Conservation (phyloP, 1,140 invertebrate species). For the Dendroctonus ponderosae region DNA sequence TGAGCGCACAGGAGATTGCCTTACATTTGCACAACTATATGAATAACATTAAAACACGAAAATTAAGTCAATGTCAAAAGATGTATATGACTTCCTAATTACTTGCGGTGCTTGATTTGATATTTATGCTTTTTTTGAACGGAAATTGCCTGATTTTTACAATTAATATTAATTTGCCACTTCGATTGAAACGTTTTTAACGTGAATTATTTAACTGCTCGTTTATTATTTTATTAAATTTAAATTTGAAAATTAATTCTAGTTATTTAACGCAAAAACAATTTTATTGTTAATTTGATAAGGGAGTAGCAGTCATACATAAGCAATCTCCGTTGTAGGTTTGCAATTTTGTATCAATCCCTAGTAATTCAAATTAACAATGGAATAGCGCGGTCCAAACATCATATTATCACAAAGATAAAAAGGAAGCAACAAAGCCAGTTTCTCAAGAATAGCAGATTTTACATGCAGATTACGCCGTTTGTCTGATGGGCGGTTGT, state of each 20-base stretch:
- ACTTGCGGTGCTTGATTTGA: not conserved
- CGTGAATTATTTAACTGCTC: too few relatives aligned
- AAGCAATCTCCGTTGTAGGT: too few relatives aligned
- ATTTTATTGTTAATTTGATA: too few relatives aligned
- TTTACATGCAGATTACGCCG: constrained; percentile 3
- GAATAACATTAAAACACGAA: constrained; percentile 12
- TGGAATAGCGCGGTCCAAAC: constrained; percentile 7
- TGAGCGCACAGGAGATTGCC: constrained; percentile 18
- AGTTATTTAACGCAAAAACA: too few relatives aligned
- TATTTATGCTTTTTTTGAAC: too few relatives aligned
- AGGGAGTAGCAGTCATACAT: too few relatives aligned
- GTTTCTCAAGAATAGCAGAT: constrained; percentile 16
- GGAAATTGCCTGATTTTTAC: too few relatives aligned
- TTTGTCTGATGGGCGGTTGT: constrained; percentile 7
- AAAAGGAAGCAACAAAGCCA: constrained; percentile 6
- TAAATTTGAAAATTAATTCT: too few relatives aligned
- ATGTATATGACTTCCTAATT: not conserved
- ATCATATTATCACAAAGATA: constrained; percentile 6
- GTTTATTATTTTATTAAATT: too few relatives aligned
- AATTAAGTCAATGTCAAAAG: constrained; percentile 24
- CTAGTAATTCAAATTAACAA: constrained; percentile 16
- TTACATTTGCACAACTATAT: constrained; percentile 22
- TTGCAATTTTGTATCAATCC: not conserved
- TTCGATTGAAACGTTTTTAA: too few relatives aligned
- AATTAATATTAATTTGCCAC: too few relatives aligned